These are phyloP conservation scores for Heliconius erato DNA, from an alignment of 2,888 invertebrate species.

Conservation along the genomic window DNA sequence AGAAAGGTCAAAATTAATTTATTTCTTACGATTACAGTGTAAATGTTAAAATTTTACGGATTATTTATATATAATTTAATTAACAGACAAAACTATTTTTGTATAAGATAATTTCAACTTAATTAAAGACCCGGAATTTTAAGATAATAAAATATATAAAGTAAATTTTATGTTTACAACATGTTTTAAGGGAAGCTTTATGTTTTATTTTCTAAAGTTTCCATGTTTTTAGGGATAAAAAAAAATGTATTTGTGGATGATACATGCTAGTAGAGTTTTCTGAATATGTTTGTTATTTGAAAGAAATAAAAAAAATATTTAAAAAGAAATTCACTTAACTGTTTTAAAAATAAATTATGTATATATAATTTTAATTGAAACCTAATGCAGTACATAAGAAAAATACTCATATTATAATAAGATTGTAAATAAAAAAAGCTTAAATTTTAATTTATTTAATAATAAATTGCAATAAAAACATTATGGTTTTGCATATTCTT, in stretches of 20 bases:
- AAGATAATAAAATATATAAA: no score
- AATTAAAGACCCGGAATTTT: no score
- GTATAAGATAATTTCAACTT: no score
- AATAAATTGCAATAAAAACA: slow-evolving; percentile 35
- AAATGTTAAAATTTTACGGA: no score
- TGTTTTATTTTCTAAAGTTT: not conserved
- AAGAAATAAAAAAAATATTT: not conserved
- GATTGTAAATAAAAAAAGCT: slow-evolving; percentile 26
- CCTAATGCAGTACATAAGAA: not conserved
- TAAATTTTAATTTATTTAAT: slow-evolving; percentile 22
- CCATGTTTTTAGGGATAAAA: no score
- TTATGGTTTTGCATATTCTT: slow-evolving; percentile 59
- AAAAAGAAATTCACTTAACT: not conserved
- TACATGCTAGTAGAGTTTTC: not conserved
- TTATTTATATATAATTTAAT: no score
- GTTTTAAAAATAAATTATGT: not conserved
- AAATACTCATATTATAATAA: slow-evolving; percentile 18
- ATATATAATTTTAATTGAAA: not conserved
- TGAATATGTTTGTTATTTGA: not conserved
- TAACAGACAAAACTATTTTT: no score
- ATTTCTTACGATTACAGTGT: no score
- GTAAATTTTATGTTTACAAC: no score
- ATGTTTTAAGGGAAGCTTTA: no score
- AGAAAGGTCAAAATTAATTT: no score
- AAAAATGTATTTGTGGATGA: no score